Conservation (phyloP, 2,113 vertebrate species). For the Trogon melanurus region DNA sequence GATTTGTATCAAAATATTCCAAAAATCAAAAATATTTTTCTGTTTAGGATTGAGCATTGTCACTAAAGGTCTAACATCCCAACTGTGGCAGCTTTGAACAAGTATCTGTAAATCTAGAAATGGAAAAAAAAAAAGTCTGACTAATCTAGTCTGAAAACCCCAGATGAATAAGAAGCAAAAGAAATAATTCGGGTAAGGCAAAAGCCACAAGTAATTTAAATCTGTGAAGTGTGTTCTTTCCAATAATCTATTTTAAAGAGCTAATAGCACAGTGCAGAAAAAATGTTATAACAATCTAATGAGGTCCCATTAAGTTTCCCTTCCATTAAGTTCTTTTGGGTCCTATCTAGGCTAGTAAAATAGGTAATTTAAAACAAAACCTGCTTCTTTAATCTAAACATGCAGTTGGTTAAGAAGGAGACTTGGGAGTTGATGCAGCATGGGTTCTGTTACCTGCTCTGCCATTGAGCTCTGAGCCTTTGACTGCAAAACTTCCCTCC, state of each 20-base stretch:
- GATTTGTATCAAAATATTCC: neutral
- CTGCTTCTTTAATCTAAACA: slow-evolving; percentile 45
- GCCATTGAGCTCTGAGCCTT: neutral
- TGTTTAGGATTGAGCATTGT: neutral
- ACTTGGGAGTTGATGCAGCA: neutral
- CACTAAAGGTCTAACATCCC: neutral
- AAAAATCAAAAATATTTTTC: neutral
- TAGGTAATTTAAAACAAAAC: slow-evolving; percentile 57
- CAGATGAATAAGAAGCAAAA: slow-evolving; percentile 20
- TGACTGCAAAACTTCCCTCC: neutral
- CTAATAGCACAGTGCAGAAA: slow-evolving; percentile 52
- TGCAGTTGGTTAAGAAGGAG: slow-evolving; percentile 3
- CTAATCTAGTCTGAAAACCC: neutral
- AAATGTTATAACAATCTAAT: slow-evolving; percentile 67
- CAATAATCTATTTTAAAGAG: slow-evolving; percentile 63
- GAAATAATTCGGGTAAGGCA: slow-evolving; percentile 47
- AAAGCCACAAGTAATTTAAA: slow-evolving; percentile 56
- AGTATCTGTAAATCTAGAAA: neutral
- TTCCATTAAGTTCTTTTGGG: slow-evolving; percentile 65
- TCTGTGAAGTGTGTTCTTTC: slow-evolving; percentile 43
- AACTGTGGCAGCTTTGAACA: neutral
- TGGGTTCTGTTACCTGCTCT: neutral
- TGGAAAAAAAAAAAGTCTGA: neutral
- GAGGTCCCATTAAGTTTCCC: slow-evolving; percentile 64
- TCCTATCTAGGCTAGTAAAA: slow-evolving; percentile 56